Evolutionary conservation across 2,797 vertebrate genomes (phyloP).

Genomic region (Sebastiscus albofasciatus): DNA sequence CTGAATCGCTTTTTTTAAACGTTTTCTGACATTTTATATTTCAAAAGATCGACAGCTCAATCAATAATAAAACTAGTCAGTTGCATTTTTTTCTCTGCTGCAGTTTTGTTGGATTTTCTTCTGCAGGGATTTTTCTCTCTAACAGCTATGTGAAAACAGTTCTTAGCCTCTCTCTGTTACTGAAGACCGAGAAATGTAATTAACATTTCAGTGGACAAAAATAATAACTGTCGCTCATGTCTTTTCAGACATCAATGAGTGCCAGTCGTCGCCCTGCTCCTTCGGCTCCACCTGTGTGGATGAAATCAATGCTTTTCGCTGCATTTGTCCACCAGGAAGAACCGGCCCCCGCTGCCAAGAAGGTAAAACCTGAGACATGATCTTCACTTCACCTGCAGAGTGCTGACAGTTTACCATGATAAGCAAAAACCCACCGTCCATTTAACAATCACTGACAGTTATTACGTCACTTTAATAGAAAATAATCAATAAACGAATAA

Average conservation of each 20-base stretch:
- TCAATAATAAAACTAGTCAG: not conserved
- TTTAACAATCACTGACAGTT: not conserved
- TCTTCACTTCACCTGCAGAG: not conserved
- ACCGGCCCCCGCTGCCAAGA: conserved; percentile 88
- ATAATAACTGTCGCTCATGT: not conserved
- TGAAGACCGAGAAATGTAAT: accelerated
- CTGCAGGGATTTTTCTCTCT: not conserved
- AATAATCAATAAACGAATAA: not conserved
- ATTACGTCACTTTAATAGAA: not conserved
- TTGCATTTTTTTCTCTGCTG: not conserved
- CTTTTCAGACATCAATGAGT: conserved; percentile 90
- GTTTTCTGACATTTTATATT: too few relatives aligned
- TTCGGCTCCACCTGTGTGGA: conserved; percentile 90
- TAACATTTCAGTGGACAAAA: not conserved
- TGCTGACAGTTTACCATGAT: not conserved
- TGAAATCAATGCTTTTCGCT: conserved; percentile 90
- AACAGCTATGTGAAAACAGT: not conserved
- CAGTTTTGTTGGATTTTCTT: not conserved
- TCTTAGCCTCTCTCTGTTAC: not conserved
- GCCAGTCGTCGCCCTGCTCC: conserved; percentile 92
- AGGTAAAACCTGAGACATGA: conserved; percentile 75
- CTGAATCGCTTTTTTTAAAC: too few relatives aligned
- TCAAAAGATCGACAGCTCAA: not conserved
- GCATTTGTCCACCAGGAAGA: conserved; percentile 85
- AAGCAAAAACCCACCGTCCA: not conserved